Evolutionary conservation across 2,888 invertebrate species (phyloP), one percentile per base, ranked within the genome.

Genomic region (Antheraea yamamai): DNA sequence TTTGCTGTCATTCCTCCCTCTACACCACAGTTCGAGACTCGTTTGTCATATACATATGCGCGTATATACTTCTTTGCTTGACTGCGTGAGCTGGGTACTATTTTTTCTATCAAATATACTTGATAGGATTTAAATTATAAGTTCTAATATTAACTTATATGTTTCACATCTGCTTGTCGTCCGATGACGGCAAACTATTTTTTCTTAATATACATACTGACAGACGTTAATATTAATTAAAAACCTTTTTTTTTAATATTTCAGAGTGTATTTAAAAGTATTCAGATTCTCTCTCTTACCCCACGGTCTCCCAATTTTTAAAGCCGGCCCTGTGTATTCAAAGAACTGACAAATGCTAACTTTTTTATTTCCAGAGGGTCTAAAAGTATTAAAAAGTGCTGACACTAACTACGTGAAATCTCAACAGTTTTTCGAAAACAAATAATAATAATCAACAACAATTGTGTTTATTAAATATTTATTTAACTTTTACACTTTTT

Each of bases 401-500:
- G 91, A 91, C 18, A 77, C 83, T 75, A 80, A 78, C 75, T 84
- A 78, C 77, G 81, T 81, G 2, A 90, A 89, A 83, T 95, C 95
- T n/a, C 89, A 91, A 77, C 90, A 87, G 74, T 75, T 94, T 76
- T 89, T 94, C 75, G 91, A 91, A 30, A 83, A 81, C 26, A 86
- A 88, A 75, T 83, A 87, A 70, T 86, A 82, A 84, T 82, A 74
- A 86, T 66, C 12, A 66, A 16, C 26, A 89, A 87, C 81, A 79
- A 75, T 80, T 81, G 81, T 86, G 85, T 88, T 90, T 85, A 90
- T 88, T 88, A 89, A 89, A 85, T 92, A 86, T 93, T 93, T 93
- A 93, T 92, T 47, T 92, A 88, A 90, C 89, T 86, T 89, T 90
- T 89, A 92, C 88, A 91, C 83, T 90, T 88, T 87, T 84, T 86